phyloP scores from a whole-genome alignment of 2,888 invertebrate genomes.

The Tachystola acroxantha region DNA sequence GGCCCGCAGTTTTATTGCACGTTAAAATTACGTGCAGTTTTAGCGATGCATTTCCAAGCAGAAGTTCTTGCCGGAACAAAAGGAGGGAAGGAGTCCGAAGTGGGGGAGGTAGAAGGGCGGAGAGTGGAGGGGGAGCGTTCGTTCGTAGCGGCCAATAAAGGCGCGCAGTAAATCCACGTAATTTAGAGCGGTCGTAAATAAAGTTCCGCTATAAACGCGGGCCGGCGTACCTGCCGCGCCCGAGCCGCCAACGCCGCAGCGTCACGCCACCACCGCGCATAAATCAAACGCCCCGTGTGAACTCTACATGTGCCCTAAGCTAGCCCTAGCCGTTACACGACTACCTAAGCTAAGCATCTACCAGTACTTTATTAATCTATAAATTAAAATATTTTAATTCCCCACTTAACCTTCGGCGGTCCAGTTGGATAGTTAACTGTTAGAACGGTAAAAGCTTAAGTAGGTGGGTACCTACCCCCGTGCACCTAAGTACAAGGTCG shows the following conservation, averaged over 20 bases:
- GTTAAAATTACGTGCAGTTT: constrained; percentile 48
- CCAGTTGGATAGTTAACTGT: constrained; percentile 1
- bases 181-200: constrained; percentile 76
- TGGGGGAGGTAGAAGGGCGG: constrained; percentile 41
- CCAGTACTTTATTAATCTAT: not conserved
- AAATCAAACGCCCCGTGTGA: constrained; percentile 52
- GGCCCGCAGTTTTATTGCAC: constrained; percentile 41
- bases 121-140: constrained; percentile 39
- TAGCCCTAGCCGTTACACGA: constrained; percentile 13
- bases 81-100: constrained; percentile 36
- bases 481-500: too few species aligned
- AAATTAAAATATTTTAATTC: constrained; percentile 7
- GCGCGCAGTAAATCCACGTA: constrained; percentile 75
- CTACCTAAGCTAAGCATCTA: not conserved
- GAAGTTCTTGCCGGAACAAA: constrained; percentile 40
- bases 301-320: constrained; percentile 39
- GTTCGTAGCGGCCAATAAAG: constrained; percentile 74
- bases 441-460: constrained; percentile 3
- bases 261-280: constrained; percentile 35
- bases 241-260: constrained; percentile 32
- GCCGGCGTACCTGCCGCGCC: constrained; percentile 63
- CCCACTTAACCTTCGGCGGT: not conserved
- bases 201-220: constrained; percentile 72
- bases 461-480: constrained; percentile 3
- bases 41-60: constrained; percentile 41